Evolutionary conservation across 2,113 vertebrate species (phyloP).

Genomic region (Osmerus mordax): DNA sequence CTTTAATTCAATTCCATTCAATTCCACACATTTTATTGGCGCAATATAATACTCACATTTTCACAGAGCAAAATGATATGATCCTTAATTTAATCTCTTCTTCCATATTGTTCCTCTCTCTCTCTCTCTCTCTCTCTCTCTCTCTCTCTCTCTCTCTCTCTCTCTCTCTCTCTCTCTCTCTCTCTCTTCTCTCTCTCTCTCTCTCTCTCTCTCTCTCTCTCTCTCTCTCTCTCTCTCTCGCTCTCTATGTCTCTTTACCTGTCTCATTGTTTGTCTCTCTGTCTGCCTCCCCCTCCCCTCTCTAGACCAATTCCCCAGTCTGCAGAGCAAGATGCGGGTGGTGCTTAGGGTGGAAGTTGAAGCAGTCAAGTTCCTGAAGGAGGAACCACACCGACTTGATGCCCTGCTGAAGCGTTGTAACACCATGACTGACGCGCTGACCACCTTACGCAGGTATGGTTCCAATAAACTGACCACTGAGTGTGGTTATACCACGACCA

Average conservation of each 20-base stretch:
- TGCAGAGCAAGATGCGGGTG: slow-evolving; percentile 98
- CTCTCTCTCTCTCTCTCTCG: background rate
- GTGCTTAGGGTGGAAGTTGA: slow-evolving; percentile 96
- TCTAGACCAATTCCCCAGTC: slow-evolving; percentile 91
- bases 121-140: background rate
- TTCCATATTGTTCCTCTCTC: too few relatives aligned
- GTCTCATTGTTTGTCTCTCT: background rate
- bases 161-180: background rate
- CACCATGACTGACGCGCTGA: slow-evolving; percentile 81
- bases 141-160: background rate
- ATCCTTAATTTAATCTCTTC: too few relatives aligned
- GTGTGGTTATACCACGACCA: too few relatives aligned
- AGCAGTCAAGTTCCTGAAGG: slow-evolving; percentile 96
- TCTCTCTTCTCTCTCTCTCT: background rate
- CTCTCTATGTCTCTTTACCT: background rate
- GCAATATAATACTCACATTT: too few relatives aligned
- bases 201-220: background rate
- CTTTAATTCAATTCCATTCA: too few relatives aligned
- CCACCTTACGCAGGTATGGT: slow-evolving; percentile 68
- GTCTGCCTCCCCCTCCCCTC: background rate
- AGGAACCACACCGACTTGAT: slow-evolving; percentile 92
- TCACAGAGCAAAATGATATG: too few relatives aligned
- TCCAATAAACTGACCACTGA: background rate
- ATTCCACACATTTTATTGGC: too few relatives aligned
- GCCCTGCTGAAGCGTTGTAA: slow-evolving; percentile 92